Conservation (phyloP, 2,888 invertebrate species). For the Cepaea hortensis region DNA sequence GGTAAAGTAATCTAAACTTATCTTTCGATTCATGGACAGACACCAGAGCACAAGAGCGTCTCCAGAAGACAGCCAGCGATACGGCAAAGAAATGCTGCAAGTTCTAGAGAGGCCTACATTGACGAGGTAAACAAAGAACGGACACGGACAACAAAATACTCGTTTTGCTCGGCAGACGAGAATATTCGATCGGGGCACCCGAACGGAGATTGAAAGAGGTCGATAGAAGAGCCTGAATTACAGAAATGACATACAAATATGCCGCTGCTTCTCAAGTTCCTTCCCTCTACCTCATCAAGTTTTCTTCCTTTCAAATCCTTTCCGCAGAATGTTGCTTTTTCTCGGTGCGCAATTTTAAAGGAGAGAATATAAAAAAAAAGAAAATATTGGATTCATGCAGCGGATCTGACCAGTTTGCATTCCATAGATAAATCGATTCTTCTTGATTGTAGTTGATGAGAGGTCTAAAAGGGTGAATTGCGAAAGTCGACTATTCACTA, state of each 20-base stretch:
- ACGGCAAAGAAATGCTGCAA: constrained; percentile 5
- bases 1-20: background rate
- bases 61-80: background rate
- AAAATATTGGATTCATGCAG: constrained; percentile 14
- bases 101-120: background rate
- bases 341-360: constrained; percentile 1
- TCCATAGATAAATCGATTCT: constrained; percentile 18
- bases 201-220: constrained; percentile 23
- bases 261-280: constrained; percentile 21
- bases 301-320: constrained; percentile 19
- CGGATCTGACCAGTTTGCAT: constrained; percentile 28
- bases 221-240: constrained; percentile 17
- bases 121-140: constrained; percentile 7
- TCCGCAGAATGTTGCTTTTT: constrained; percentile 19
- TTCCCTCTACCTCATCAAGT: constrained; percentile 15
- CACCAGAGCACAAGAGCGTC: background rate
- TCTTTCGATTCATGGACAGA: background rate
- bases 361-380: background rate
- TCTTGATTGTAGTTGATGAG: background rate
- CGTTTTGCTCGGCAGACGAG: constrained; percentile 26
- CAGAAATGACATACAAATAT: constrained; percentile 33
- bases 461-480: background rate
- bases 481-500: background rate
- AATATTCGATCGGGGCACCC: constrained; percentile 10
- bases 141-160: constrained; percentile 14